These are phyloP conservation scores for Paraplagusia blochii DNA, from an alignment of 2,113 vertebrate genomes.

Conservation along the genomic window DNA sequence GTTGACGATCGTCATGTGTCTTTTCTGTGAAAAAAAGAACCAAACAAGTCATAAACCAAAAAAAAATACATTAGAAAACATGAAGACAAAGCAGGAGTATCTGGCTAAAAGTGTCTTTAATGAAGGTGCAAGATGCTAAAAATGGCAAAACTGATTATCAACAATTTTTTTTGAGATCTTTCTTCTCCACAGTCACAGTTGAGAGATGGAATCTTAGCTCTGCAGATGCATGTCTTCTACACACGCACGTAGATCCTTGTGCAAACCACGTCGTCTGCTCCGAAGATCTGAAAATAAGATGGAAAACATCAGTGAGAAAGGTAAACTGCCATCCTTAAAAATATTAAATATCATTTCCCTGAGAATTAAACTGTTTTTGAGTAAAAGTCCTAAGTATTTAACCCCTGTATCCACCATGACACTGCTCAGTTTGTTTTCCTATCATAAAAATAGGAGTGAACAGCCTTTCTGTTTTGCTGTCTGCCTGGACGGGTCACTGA, in stretches of 20 bases:
- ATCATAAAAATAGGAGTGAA: too few species aligned
- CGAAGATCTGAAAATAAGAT: conserved; percentile 82
- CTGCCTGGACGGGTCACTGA: too few species aligned
- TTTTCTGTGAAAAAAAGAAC: too few species aligned
- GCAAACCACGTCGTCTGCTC: conserved; percentile 91
- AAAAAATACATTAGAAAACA: not conserved
- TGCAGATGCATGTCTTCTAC: conserved; percentile 40
- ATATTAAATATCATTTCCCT: too few species aligned
- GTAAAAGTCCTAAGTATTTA: too few species aligned
- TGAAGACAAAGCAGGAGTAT: not conserved
- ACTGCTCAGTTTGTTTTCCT: too few species aligned
- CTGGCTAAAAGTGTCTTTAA: not conserved
- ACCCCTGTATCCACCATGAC: too few species aligned
- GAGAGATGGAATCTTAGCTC: not conserved
- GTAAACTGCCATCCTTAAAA: too few species aligned
- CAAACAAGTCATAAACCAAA: too few species aligned
- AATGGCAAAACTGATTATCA: conserved; percentile 7
- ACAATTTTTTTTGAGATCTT: not conserved
- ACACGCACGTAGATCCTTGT: conserved; percentile 89
- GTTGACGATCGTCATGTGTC: too few species aligned
- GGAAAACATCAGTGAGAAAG: not conserved
- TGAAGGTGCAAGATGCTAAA: not conserved
- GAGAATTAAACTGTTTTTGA: too few species aligned
- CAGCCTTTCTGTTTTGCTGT: too few species aligned
- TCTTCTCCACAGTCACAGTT: not conserved